Conservation (phyloP, 1,140 invertebrate species). For the Temnothorax nylanderi region DNA sequence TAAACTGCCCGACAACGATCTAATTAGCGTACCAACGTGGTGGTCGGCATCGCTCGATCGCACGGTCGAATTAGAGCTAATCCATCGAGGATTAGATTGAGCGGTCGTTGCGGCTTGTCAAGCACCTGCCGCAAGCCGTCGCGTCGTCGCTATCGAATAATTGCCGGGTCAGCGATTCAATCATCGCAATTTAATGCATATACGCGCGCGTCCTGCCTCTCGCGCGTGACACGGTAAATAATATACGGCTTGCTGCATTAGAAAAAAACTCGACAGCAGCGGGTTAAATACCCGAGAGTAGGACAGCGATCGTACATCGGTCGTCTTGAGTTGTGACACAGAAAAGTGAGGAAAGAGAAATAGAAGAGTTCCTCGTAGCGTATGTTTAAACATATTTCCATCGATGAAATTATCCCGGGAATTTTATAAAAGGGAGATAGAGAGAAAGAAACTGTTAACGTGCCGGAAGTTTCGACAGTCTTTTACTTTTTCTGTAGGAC, state of each 20-base stretch:
- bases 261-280: background rate
- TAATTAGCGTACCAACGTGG: slow-evolving; percentile 60
- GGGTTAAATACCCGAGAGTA: background rate
- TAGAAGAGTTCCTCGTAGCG: background rate
- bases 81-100: slow-evolving; percentile 49
- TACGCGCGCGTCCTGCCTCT: background rate
- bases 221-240: background rate
- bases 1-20: slow-evolving; percentile 45
- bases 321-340: background rate
- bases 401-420: background rate
- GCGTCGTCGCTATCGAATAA: slow-evolving; percentile 49
- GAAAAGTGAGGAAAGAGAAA: background rate
- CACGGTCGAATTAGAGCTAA: slow-evolving; percentile 41
- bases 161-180: slow-evolving; percentile 37
- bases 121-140: background rate
- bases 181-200: slow-evolving; percentile 29
- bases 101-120: slow-evolving; percentile 51
- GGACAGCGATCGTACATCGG: background rate
- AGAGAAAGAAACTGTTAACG: background rate
- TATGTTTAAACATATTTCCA: background rate
- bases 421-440: background rate
- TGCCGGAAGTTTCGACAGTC: background rate
- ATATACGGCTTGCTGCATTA: background rate
- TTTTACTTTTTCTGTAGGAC: background rate
- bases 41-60: slow-evolving; percentile 2